Conservation (phyloP, 2,888 invertebrate genomes). For the Cantharis rufa region DNA sequence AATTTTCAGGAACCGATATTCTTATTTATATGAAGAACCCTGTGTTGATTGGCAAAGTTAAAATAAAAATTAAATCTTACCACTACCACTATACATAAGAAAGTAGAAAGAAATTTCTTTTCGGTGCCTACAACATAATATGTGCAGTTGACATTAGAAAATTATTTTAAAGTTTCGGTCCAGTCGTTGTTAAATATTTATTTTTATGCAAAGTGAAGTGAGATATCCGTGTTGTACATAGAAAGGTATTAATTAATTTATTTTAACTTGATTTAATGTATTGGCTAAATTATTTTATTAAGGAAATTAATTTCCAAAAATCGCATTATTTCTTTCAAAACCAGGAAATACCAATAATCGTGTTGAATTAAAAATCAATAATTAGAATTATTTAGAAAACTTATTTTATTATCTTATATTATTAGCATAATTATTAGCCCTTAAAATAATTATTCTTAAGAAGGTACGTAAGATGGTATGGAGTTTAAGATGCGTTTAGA, state of each 20-base stretch:
- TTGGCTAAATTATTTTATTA: background rate
- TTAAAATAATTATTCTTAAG: too few species aligned
- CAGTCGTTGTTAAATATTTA: background rate
- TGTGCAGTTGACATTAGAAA: background rate
- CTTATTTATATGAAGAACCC: slow-evolving; percentile 10
- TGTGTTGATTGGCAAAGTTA: background rate
- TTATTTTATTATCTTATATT: too few species aligned
- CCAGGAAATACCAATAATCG: background rate
- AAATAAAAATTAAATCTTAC: slow-evolving; percentile 11
- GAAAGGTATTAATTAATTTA: background rate
- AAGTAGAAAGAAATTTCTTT: background rate
- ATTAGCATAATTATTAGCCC: too few species aligned
- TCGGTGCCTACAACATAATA: background rate
- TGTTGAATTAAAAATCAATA: background rate
- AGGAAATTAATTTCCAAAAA: background rate
- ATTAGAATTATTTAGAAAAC: background rate
- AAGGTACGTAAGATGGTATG: too few species aligned
- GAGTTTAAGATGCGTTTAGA: too few species aligned
- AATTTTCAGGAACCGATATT: background rate
- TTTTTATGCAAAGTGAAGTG: background rate
- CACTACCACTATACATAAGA: background rate
- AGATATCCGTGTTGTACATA: background rate
- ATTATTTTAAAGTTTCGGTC: background rate
- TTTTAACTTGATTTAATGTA: background rate
- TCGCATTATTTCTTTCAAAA: background rate